These are phyloP conservation scores for Cerastis rubricosa DNA, from an alignment of 2,888 invertebrate genomes.

Conservation along the genomic window DNA sequence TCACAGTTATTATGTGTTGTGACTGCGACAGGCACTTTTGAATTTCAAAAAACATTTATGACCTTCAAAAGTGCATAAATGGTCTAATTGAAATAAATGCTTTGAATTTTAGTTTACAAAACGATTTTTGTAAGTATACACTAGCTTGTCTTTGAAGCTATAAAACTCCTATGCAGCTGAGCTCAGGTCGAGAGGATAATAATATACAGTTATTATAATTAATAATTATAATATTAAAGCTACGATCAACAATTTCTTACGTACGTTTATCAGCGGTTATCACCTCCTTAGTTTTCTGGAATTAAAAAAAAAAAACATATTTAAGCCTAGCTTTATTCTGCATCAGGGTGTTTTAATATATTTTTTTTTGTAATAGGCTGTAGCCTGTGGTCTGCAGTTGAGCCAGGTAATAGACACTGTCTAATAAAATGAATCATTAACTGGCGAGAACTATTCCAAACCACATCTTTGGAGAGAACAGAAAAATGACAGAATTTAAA, in stretches of 20 bases:
- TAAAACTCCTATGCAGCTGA: neutral
- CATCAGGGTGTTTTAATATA: neutral
- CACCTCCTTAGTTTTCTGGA: constrained; percentile 85
- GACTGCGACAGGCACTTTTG: too few relatives aligned
- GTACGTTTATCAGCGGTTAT: constrained; percentile 55
- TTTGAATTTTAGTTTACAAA: constrained; percentile 17
- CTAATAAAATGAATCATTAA: neutral
- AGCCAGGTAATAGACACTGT: too few relatives aligned
- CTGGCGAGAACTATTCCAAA: neutral
- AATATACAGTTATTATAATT: constrained; percentile 24
- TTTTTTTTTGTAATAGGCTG: neutral
- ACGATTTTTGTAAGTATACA: constrained; percentile 8
- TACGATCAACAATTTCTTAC: constrained; percentile 29
- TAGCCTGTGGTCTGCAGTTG: neutral
- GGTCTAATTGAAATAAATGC: too few relatives aligned
- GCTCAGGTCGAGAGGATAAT: constrained; percentile 6
- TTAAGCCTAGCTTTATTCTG: neutral
- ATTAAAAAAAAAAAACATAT: constrained; percentile 63
- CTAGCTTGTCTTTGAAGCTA: constrained; percentile 1
- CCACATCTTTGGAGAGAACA: neutral
- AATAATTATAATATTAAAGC: constrained; percentile 45
- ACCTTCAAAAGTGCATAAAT: too few relatives aligned
- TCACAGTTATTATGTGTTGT: too few relatives aligned
- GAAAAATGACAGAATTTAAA: neutral
- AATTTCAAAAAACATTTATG: too few relatives aligned